phyloP scores from a whole-genome alignment of 2,888 invertebrate genomes.

The Tigriopus californicus region DNA sequence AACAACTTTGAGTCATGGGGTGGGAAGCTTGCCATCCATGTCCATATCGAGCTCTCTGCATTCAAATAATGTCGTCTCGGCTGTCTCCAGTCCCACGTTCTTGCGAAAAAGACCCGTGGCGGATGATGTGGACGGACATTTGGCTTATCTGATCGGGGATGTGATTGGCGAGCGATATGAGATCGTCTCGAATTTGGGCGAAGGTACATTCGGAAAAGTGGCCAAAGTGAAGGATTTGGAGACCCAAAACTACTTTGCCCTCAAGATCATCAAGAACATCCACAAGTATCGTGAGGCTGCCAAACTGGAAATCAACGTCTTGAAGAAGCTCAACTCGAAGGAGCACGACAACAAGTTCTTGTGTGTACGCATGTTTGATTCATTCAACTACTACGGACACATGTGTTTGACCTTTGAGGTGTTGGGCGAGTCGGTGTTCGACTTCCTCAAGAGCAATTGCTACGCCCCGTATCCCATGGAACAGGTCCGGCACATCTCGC shows the following conservation, averaged over 20 bases:
- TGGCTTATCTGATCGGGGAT: conserved; percentile 19
- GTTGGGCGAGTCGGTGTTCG: conserved; percentile 90
- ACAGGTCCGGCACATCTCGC: conserved; percentile 91
- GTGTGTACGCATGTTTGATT: conserved; percentile 89
- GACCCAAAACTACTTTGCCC: conserved; percentile 17
- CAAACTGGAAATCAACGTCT: conserved; percentile 92
- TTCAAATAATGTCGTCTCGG: not conserved
- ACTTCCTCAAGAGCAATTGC: conserved; percentile 96
- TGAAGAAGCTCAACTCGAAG: conserved; percentile 82
- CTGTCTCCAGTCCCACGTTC: not conserved
- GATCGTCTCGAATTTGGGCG: conserved; percentile 35
- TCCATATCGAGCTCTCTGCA: not conserved
- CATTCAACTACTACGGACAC: conserved; percentile 95
- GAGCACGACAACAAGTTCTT: conserved; percentile 90
- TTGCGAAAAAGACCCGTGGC: conserved; percentile 7
- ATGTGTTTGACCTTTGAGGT: conserved; percentile 96
- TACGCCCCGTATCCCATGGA: conserved; percentile 95
- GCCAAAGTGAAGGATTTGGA: conserved; percentile 32
- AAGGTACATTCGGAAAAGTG: conserved; percentile 41
- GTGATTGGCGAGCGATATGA: conserved; percentile 29
- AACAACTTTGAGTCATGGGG: too few species aligned
- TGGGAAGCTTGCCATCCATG: too few species aligned
- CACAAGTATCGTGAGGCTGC: conserved; percentile 43
- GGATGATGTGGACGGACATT: conserved; percentile 17
- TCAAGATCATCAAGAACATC: conserved; percentile 21